Evolutionary conservation across 2,888 invertebrate species (phyloP).

Genomic region (Himalopsyche kuldschensis): DNA sequence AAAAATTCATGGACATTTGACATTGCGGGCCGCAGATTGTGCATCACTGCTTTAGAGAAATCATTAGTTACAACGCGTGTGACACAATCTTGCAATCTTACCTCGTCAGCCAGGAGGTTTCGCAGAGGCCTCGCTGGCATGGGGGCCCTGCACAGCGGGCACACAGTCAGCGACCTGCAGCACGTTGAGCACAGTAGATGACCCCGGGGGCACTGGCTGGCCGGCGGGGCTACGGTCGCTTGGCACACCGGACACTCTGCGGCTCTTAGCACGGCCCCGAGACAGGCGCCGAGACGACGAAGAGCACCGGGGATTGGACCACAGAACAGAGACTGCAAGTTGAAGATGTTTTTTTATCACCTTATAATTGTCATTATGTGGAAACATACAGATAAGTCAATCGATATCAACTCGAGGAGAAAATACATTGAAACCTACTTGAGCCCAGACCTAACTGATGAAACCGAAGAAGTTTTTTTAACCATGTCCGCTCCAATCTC

Average conservation of each 20-base stretch:
- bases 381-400: too few relatives aligned
- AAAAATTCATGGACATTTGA: too few relatives aligned
- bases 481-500: too few relatives aligned
- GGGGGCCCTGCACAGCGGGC: constrained; percentile 35
- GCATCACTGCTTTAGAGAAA: too few relatives aligned
- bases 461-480: too few relatives aligned
- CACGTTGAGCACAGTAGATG: constrained; percentile 33
- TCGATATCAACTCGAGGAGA: too few relatives aligned
- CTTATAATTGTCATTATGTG: too few relatives aligned
- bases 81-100: not conserved
- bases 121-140: constrained; percentile 4
- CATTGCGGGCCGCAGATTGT: too few relatives aligned
- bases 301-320: constrained; percentile 34
- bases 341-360: too few relatives aligned
- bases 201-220: constrained; percentile 32
- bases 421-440: too few relatives aligned
- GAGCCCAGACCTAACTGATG: too few relatives aligned
- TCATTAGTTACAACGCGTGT: too few relatives aligned
- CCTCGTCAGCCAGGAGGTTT: constrained; percentile 36
- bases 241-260: constrained; percentile 35
- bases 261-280: constrained; percentile 25
- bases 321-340: constrained; percentile 27
- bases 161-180: constrained; percentile 16
- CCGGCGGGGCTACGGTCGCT: constrained; percentile 28
- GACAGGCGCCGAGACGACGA: constrained; percentile 23